Evolutionary conservation across 2,888 invertebrate genomes (phyloP), one percentile per base, ranked within the genome.

Genomic region (Horisme vitalbata): DNA sequence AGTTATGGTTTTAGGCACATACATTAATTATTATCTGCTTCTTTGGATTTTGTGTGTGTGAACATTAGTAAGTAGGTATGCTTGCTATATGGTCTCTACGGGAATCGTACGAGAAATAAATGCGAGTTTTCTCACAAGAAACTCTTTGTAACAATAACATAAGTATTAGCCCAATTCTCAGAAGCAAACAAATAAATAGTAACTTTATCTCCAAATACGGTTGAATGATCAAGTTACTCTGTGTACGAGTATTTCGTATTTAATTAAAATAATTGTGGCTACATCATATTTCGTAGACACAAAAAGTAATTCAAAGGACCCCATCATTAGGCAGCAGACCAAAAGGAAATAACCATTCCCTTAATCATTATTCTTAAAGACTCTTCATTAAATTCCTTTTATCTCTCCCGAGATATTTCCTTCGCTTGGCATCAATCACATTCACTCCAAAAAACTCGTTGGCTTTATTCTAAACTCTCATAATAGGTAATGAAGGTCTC

Each of bases 351-450:
- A 87, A 86, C 86, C 86, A 83, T 88, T 87, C 80, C 79, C 84
- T 87, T 87, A 88, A 87, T 87, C 84, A 88, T 87, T 86, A 87
- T 88, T 88, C 86, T 86, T 87, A 87, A 89, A 87, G 87, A 87
- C 79, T 88, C 85, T 88, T 88, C 89, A 89, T 89, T 87, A 88
- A 87, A 88, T 85, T 89, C 88, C 86, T 88, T 88, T 88, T 87
- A 87, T 88, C 86, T 89, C 83, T 86, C 81, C 73, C 79, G 78
- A 83, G 88, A 86, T 87, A 86, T 88, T 88, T 87, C 81, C 83
- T 86, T 79, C 75, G 77, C 71, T 80, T 69, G 78, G 86, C 87
- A 89, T 89, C 89, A 89, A 89, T 89, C 89, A 89, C 86, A 88
- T 87, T 86, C 85, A 84, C 82, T 87, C 71, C 79, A 80, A 88